Evolutionary conservation across 2,888 invertebrate species (phyloP), one percentile per base, ranked within the genome.

Genomic region (Capitulum mitella): DNA sequence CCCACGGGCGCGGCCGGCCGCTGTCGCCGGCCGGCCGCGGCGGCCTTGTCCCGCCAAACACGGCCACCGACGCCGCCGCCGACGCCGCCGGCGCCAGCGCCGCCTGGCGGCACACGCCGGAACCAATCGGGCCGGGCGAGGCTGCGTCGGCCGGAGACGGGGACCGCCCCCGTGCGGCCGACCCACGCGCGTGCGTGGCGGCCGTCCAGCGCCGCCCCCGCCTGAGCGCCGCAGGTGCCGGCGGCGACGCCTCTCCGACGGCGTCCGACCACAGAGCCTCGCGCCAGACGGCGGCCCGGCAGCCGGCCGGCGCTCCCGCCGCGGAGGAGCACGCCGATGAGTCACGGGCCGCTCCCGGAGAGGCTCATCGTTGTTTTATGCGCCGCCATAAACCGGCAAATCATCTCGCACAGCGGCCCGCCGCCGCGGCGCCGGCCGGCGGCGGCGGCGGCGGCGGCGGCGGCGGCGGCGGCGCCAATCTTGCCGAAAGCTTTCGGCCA

Each of bases 11-110:
- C 64, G 61, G 78, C 58, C 46, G 48, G 26, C 58, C 22, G 46
- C 48, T 19, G 78, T 32, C 61, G 78, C 78, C 43, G 46, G 46
- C n/a, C 78, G 48, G 43, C 61, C 43, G 70, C 51, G 6, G 34
- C 37, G 77, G 46, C 51, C 77, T 54, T 26, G 58, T 74, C 29
- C 48, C 46, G 16, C 75, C 46, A 75, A 74, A 70, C 54, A 74
- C 70, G 51, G 46, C 74, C 54, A 74, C 34, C n/a, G 43, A 12
- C 43, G 43, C 43, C n/a, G n/a, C n/a, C n/a, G n/a, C n/a, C n/a
- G n/a, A 70, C 51, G 51, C 70, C 34, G 46, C 74, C 40, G 78
- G 48, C 74, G 22, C 75, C 51, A 43, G 75, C 34, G 51, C 51
- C 43, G 70, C 40, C 51, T 14, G 0, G 58, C 51, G 48, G 51